Conservation (phyloP, 35 echinoderm and acorn worm species). For the Lytechinus variegatus region DNA sequence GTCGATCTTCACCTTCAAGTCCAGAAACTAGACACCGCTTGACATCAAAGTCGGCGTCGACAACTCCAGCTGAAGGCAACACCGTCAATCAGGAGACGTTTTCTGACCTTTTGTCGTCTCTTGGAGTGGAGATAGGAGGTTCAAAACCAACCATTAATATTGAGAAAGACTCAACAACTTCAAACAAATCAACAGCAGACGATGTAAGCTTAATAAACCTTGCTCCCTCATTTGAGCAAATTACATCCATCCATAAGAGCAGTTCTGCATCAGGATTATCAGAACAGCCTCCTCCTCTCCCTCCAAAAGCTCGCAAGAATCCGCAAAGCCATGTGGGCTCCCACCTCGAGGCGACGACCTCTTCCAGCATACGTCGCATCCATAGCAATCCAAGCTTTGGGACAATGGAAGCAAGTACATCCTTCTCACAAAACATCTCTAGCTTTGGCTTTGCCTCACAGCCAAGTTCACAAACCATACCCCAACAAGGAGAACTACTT, state of each 20-base stretch:
- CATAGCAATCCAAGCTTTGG: conserved; percentile 36
- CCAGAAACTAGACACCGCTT: neutral
- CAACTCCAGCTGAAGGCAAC: conserved; percentile 16
- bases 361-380: conserved; percentile 13
- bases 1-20: conserved; percentile 36
- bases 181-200: no score
- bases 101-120: conserved; percentile 42
- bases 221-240: conserved; percentile 12
- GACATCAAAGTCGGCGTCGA: neutral
- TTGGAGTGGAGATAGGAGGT: conserved; percentile 22
- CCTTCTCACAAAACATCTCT: conserved; percentile 17
- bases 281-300: conserved; percentile 15
- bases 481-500: neutral
- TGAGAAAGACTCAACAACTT: neutral
- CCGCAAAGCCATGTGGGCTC: neutral
- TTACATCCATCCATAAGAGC: neutral
- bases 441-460: neutral
- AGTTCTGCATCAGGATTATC: neutral
- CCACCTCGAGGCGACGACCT: neutral
- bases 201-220: conserved; percentile 26
- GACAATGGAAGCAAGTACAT: neutral
- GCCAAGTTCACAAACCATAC: neutral
- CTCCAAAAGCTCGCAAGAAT: neutral
- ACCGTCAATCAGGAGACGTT: neutral
- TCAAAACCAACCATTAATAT: neutral